Conservation (phyloP, 2,113 vertebrate species). For the Tonatia bakeri region DNA sequence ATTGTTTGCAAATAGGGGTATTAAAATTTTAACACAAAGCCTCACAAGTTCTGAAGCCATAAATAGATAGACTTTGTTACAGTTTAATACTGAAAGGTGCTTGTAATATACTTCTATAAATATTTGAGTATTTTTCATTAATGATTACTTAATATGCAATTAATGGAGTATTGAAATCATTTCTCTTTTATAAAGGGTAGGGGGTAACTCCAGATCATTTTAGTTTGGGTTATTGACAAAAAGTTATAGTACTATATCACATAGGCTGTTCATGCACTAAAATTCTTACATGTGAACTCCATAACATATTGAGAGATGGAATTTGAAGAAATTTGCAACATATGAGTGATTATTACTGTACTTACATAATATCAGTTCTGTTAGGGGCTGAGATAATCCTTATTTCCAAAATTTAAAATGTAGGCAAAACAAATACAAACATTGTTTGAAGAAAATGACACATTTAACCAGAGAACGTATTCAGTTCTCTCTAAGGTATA, state of each 20-base stretch:
- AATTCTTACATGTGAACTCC: not conserved
- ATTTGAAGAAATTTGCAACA: not conserved
- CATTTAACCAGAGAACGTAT: not conserved
- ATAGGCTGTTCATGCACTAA: not conserved
- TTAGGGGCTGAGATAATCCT: not conserved
- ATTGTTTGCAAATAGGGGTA: not conserved
- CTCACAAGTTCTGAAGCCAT: not conserved
- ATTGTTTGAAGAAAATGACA: not conserved
- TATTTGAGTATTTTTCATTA: not conserved
- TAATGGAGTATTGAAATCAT: not conserved
- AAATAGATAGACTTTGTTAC: not conserved
- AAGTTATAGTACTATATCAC: not conserved
- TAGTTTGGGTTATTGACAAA: not conserved
- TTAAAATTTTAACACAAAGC: not conserved
- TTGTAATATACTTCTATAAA: not conserved
- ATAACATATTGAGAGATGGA: not conserved
- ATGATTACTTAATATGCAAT: not conserved
- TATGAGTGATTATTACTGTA: not conserved
- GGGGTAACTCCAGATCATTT: not conserved
- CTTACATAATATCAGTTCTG: not conserved
- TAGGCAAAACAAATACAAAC: not conserved
- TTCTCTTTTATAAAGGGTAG: not conserved
- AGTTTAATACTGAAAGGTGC: not conserved
- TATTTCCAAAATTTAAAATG: not conserved
- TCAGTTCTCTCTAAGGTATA: not conserved